These are phyloP conservation scores for Acanthosepion esculentum DNA, from an alignment of 2,888 invertebrate genomes.

Conservation along the genomic window DNA sequence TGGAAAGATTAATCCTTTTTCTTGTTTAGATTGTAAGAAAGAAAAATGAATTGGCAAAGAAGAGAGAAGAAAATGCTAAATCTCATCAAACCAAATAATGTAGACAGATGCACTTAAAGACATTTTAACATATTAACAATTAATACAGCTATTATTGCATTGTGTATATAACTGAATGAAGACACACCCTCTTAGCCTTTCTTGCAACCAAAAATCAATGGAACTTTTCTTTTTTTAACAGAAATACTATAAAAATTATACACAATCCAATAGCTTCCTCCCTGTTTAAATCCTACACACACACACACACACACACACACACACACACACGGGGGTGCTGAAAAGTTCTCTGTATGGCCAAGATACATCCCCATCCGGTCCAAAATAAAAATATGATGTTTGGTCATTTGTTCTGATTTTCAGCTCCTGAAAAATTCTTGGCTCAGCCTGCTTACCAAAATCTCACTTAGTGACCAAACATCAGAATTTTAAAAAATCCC, in stretches of 20 bases:
- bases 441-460: too few relatives aligned
- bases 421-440: too few relatives aligned
- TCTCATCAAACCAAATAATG: neutral
- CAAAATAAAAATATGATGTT: too few relatives aligned
- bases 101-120: neutral
- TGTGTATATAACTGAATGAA: conserved; percentile 1
- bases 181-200: neutral
- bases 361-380: too few relatives aligned
- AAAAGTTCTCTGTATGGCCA: too few relatives aligned
- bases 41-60: neutral
- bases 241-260: neutral
- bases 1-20: neutral
- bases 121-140: neutral
- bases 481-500: too few relatives aligned
- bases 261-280: neutral
- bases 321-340: too few relatives aligned
- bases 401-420: too few relatives aligned
- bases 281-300: neutral
- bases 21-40: neutral
- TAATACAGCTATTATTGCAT: neutral
- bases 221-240: neutral
- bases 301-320: neutral
- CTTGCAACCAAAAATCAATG: neutral
- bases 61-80: neutral
- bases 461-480: too few relatives aligned